These are phyloP conservation scores for Cranoglanis bouderius DNA, from an alignment of 2,113 vertebrate genomes.

Conservation along the genomic window DNA sequence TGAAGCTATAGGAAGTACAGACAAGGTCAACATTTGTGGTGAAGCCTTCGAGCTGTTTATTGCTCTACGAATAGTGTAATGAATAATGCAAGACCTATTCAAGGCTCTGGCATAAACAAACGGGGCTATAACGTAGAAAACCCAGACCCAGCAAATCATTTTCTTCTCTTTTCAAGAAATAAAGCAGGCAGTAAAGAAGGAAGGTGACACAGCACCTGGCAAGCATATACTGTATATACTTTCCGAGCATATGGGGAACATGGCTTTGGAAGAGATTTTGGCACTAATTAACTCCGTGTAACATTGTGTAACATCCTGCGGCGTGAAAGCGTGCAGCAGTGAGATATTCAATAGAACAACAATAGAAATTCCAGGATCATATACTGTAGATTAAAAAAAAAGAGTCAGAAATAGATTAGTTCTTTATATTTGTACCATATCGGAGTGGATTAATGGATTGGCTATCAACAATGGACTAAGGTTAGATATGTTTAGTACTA, in stretches of 20 bases:
- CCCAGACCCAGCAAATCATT: background rate
- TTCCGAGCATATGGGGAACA: background rate
- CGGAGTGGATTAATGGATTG: background rate
- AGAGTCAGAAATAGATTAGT: background rate
- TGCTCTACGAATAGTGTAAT: background rate
- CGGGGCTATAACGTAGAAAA: background rate
- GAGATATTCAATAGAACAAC: no score
- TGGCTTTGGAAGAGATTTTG: background rate
- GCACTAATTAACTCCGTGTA: background rate
- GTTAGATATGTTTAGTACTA: background rate
- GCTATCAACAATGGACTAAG: background rate
- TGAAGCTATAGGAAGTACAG: background rate
- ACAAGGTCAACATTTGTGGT: background rate
- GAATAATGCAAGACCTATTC: background rate
- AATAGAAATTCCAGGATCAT: background rate
- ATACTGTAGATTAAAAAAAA: background rate
- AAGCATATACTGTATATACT: background rate
- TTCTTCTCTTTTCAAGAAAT: background rate
- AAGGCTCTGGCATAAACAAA: background rate
- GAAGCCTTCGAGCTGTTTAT: background rate
- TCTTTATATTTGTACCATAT: background rate
- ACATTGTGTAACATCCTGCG: no score
- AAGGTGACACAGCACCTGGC: background rate
- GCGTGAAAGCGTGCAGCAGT: background rate
- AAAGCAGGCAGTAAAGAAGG: background rate